Conservation (phyloP, 2,797 vertebrate genomes). For the Gouania willdenowi region DNA sequence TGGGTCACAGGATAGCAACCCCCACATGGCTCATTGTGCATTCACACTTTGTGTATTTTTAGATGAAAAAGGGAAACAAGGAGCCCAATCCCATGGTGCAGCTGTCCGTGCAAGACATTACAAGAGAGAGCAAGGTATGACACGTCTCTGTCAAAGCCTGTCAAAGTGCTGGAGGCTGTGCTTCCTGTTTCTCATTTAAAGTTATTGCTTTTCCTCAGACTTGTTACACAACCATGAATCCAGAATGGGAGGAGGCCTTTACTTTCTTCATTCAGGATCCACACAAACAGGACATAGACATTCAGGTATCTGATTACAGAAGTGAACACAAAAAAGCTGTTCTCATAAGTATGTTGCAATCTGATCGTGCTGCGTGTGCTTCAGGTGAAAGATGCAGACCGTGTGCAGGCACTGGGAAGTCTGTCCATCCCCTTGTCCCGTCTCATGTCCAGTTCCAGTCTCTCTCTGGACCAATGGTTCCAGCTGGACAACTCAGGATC, state of each 20-base stretch:
- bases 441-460: conserved; percentile 73
- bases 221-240: conserved; percentile 76
- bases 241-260: conserved; percentile 89
- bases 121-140: conserved; percentile 85
- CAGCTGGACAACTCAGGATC: conserved; percentile 81
- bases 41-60: conserved; percentile 18
- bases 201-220: conserved; percentile 61
- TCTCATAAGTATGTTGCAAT: too few relatives aligned
- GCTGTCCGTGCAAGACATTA: conserved; percentile 84
- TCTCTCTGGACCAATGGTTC: conserved; percentile 88
- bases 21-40: not conserved
- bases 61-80: conserved; percentile 88
- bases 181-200: not conserved
- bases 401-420: conserved; percentile 78
- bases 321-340: too few relatives aligned
- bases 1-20: not conserved
- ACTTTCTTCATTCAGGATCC: conserved; percentile 92
- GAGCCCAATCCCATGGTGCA: conserved; percentile 89
- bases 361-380: not conserved
- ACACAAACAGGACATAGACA: conserved; percentile 79
- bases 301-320: conserved; percentile 80
- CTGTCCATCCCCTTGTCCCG: conserved; percentile 80
- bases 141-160: too few relatives aligned
- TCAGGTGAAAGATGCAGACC: conserved; percentile 89
- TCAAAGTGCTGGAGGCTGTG: not conserved